phyloP scores from a whole-genome alignment of 2,797 vertebrate genomes.

The Atherinosoma microstoma region DNA sequence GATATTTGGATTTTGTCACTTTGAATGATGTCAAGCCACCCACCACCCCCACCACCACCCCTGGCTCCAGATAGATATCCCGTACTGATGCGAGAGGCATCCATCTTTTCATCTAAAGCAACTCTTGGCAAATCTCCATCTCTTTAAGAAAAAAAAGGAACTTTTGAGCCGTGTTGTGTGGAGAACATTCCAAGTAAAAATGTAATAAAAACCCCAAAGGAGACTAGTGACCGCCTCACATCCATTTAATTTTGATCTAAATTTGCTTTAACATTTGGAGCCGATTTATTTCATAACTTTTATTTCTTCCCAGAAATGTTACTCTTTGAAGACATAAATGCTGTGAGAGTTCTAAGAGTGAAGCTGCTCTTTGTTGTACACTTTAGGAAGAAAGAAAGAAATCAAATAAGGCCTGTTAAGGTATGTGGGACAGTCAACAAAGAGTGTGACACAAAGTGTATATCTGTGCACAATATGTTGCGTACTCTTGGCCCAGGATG shows the following conservation, averaged over 20 bases:
- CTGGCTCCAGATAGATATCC: neutral
- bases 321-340: neutral
- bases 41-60: too few relatives aligned
- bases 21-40: neutral
- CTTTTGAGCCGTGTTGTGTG: neutral
- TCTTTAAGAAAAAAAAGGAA: neutral
- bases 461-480: constrained; percentile 47
- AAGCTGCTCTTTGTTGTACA: constrained; percentile 3
- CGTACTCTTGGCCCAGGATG: constrained; percentile 65
- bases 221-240: too few relatives aligned
- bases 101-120: neutral
- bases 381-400: neutral
- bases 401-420: constrained; percentile 17
- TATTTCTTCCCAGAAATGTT: too few relatives aligned
- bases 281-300: too few relatives aligned
- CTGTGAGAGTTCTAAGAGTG: neutral
- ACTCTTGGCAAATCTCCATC: neutral
- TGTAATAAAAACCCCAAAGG: neutral
- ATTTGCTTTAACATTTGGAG: too few relatives aligned
- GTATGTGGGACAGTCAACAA: constrained; percentile 32
- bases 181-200: neutral
- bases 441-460: constrained; percentile 40
- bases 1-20: neutral
- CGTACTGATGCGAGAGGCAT: neutral
- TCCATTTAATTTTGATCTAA: too few relatives aligned